These are phyloP conservation scores for Drosophila nr. fundita DNA, from an alignment of 2,888 invertebrate genomes.

Conservation along the genomic window DNA sequence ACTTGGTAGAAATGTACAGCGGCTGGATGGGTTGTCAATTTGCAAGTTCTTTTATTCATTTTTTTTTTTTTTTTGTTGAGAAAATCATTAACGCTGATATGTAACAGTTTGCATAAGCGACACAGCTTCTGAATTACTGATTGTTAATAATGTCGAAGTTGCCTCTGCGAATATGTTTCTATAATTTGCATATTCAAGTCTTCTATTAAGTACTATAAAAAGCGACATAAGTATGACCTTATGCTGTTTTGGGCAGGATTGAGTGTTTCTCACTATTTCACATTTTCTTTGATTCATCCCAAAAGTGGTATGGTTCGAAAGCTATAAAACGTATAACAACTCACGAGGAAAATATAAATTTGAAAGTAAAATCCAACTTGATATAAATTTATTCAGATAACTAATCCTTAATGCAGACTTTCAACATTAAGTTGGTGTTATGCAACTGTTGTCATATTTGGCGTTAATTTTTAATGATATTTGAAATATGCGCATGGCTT, in stretches of 20 bases:
- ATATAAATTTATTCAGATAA: not conserved
- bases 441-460: constrained; percentile 40
- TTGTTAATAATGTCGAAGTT: not conserved
- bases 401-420: not conserved
- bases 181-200: not conserved
- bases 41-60: constrained; percentile 18
- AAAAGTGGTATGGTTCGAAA: too few relatives aligned
- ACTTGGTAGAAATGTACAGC: constrained; percentile 34
- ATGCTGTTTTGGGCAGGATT: not conserved
- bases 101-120: constrained; percentile 30
- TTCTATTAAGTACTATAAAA: too few relatives aligned
- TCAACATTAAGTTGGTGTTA: constrained; percentile 5
- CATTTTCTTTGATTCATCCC: not conserved
- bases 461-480: constrained; percentile 35
- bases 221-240: not conserved
- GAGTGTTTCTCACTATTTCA: not conserved
- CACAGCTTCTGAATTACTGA: not conserved
- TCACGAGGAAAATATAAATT: not conserved
- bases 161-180: not conserved
- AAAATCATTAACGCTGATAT: constrained; percentile 12
- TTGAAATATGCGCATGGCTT: constrained; percentile 58
- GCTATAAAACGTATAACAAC: too few relatives aligned
- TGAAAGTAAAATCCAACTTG: not conserved
- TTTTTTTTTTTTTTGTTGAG: not conserved
- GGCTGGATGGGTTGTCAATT: constrained; percentile 28